Base-by-base conservation (phyloP, 92 coral and sea anemone species). In the Montipora capitata region DNA sequence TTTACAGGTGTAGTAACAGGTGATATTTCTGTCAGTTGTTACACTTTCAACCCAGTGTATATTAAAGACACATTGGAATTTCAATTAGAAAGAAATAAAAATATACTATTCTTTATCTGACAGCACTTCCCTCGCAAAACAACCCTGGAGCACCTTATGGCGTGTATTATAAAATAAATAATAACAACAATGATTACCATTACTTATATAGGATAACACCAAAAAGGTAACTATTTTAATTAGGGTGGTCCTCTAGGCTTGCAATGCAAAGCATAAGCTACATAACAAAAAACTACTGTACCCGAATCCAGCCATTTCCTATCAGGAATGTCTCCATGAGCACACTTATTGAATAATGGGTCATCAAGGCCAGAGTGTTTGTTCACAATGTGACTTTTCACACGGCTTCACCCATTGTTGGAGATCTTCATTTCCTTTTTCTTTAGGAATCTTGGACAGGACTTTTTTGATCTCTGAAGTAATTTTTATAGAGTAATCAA, bases 351-450 rank as follows among this genome's bases (percentile, higher is more conserved):
- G 69, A 82, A 82, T 63, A 83, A 43, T 89, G 77, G 12, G 93
- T 89, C 89, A 43, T 77, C 35, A 89, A 83, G n/a, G 84, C 80
- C 4, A 45, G 58, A 52, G 58, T 52, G 58, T 52, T 52, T 52
- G 58, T 52, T 52, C 10, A 52, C 58, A 52, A 52, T 52, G 58
- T 49, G 4, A 89, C 89, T 76, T 83, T 57, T 89, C 84, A 48
- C 92, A 89, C 20, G 92, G 88, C 64, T 76, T 74, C 6, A 89
- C 71, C 92, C 88, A 89, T 13, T 82, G 83, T 57, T 79, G 54
- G 43, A 93, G 41, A 57, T 68, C 85, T 63, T 90, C 91, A 76
- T 83, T 86, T 14, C 82, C 85, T 66, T 86, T 91, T 20, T 80
- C 81, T 49, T 91, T 86, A 5, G 90, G 12, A 35, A 86, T 86